A percentile compares a stretch with the other conserved stretches of the same genome.
Conservation (phyloP, 2,888 invertebrate genomes). For the Troides oblongomaculatus region DNA sequence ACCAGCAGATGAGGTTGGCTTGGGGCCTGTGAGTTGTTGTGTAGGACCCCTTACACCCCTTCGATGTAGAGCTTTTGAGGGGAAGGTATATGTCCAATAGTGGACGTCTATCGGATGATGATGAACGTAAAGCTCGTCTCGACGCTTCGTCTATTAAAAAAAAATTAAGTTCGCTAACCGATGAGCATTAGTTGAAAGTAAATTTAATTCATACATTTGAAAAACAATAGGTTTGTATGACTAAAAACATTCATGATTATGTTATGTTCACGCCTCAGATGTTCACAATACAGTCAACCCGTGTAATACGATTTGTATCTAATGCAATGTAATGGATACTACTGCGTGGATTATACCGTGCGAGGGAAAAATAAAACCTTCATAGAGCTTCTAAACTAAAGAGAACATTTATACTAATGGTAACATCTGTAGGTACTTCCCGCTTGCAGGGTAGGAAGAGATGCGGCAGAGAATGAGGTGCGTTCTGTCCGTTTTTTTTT, state of each 20-base stretch:
- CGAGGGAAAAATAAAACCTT: constrained; percentile 1
- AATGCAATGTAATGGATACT: constrained; percentile 16
- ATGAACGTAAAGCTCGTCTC: no score
- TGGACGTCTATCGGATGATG: no score
- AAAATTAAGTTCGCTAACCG: background rate
- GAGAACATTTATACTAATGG: background rate
- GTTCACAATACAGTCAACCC: background rate
- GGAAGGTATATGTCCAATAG: no score
- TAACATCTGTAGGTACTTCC: no score
- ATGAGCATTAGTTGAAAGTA: background rate
- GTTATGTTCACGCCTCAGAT: background rate
- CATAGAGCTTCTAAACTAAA: constrained; percentile 3
- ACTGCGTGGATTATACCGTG: constrained; percentile 10
- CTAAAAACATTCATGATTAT: background rate
- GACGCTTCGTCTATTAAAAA: no score
- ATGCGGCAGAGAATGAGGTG: no score
- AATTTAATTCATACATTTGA: background rate
- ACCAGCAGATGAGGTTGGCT: no score
- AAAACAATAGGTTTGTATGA: background rate
- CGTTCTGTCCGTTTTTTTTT: no score
- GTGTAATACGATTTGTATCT: background rate
- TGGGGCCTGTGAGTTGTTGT: no score
- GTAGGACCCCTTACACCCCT: no score
- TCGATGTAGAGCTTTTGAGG: no score
- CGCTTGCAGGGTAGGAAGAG: no score